Conservation (phyloP, 2,113 vertebrate species). For the Gobio gobio region DNA sequence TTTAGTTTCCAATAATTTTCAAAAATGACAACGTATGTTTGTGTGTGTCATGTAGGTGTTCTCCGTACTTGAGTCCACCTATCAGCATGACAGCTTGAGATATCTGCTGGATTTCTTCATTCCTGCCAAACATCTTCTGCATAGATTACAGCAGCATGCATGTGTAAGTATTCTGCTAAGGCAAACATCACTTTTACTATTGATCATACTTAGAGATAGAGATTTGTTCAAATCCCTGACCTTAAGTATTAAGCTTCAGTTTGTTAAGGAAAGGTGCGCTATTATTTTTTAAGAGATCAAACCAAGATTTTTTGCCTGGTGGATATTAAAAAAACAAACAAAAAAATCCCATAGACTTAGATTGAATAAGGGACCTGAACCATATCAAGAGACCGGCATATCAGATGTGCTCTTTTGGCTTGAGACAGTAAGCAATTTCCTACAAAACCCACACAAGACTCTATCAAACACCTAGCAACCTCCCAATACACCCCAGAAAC, state of each 20-base stretch:
- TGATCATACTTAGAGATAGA: background rate
- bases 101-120: conserved; percentile 92
- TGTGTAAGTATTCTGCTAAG: conserved; percentile 80
- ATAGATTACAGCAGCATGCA: conserved; percentile 89
- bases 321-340: background rate
- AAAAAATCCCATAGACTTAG: background rate
- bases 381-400: background rate
- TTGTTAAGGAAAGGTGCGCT: background rate
- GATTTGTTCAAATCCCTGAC: background rate
- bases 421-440: background rate
- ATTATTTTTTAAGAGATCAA: background rate
- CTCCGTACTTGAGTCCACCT: conserved; percentile 88
- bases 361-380: background rate
- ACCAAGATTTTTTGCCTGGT: background rate
- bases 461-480: conserved; percentile 22
- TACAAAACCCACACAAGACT: background rate
- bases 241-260: background rate
- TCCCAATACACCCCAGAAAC: conserved; percentile 40
- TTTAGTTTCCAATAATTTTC: background rate
- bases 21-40: conserved; percentile 12
- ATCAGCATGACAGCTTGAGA: conserved; percentile 87
- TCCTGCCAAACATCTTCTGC: conserved; percentile 90
- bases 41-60: conserved; percentile 75
- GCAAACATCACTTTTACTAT: background rate
- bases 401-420: background rate